phyloP scores from a whole-genome alignment of 2,797 vertebrate genomes.

The Babyrousa celebensis region DNA sequence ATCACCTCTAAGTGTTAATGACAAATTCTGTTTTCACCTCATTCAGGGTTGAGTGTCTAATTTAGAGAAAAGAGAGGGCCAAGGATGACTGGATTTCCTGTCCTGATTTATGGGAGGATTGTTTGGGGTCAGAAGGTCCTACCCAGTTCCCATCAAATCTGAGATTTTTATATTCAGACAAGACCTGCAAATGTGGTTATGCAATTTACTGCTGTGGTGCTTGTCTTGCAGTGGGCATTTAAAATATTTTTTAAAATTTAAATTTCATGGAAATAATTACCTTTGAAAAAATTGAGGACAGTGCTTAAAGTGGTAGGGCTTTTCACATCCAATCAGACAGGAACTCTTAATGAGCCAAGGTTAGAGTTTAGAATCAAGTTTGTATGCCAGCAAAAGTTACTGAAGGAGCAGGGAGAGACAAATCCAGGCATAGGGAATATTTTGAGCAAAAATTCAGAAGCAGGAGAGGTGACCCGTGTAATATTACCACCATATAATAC shows the following conservation, averaged over 20 bases:
- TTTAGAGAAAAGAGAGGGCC: constrained; percentile 62
- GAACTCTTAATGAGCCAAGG: not conserved
- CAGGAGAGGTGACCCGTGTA: constrained; percentile 55
- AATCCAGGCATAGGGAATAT: not conserved
- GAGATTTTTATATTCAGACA: constrained; percentile 43
- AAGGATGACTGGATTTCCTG: not conserved
- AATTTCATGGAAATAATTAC: constrained; percentile 13
- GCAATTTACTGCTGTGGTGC: not conserved
- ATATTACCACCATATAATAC: not conserved
- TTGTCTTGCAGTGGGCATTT: not conserved
- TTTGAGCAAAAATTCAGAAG: constrained; percentile 60
- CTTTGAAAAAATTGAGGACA: constrained; percentile 46
- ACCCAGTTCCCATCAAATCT: not conserved
- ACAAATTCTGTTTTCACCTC: constrained; percentile 47
- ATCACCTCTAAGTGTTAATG: constrained; percentile 59
- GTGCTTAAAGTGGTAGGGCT: not conserved
- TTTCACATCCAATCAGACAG: not conserved
- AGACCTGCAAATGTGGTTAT: not conserved
- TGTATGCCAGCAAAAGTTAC: not conserved
- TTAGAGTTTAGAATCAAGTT: constrained; percentile 43
- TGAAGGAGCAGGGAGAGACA: not conserved
- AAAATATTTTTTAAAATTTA: not conserved
- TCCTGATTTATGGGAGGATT: not conserved
- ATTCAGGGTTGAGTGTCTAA: constrained; percentile 1
- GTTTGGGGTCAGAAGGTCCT: constrained; percentile 4